Percentiles rank a stretch among this genome's conserved stretches.
phyloP scores from a whole-genome alignment of 2,113 vertebrate genomes.

The Pollachius pollachius region DNA sequence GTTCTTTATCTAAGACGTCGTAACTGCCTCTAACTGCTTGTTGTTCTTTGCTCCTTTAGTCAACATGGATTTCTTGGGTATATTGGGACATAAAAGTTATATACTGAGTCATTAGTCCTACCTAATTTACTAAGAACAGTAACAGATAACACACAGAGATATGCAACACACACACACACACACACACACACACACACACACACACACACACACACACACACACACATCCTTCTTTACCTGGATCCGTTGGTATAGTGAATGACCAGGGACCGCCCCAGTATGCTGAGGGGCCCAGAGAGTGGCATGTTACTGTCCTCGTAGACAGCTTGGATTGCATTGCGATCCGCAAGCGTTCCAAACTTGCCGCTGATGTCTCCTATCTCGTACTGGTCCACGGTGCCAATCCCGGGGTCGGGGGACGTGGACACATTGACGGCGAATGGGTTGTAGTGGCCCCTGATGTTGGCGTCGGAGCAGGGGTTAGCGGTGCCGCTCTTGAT shows the following conservation, averaged over 20 bases:
- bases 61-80: background rate
- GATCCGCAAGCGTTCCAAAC: conserved; percentile 64
- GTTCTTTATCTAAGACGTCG: conserved; percentile 1
- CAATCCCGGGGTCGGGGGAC: conserved; percentile 63
- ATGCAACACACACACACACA: background rate
- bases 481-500: conserved; percentile 35
- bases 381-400: conserved; percentile 79
- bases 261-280: conserved; percentile 74
- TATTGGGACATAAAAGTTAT: background rate
- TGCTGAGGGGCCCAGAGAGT: conserved; percentile 68
- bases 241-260: conserved; percentile 69
- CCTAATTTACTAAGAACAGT: background rate
- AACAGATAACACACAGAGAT: background rate
- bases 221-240: conserved; percentile 62
- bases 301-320: conserved; percentile 68
- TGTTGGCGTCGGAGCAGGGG: conserved; percentile 67
- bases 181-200: background rate
- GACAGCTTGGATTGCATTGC: conserved; percentile 19
- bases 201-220: no score
- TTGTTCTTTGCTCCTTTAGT: background rate
- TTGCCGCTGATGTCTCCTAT: conserved; percentile 79
- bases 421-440: conserved; percentile 49
- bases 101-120: background rate
- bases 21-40: background rate
- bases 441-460: conserved; percentile 78